Evolutionary conservation across 2,888 invertebrate genomes (phyloP), one percentile per base, ranked within the genome.

Genomic region (Cartodere bifasciata): DNA sequence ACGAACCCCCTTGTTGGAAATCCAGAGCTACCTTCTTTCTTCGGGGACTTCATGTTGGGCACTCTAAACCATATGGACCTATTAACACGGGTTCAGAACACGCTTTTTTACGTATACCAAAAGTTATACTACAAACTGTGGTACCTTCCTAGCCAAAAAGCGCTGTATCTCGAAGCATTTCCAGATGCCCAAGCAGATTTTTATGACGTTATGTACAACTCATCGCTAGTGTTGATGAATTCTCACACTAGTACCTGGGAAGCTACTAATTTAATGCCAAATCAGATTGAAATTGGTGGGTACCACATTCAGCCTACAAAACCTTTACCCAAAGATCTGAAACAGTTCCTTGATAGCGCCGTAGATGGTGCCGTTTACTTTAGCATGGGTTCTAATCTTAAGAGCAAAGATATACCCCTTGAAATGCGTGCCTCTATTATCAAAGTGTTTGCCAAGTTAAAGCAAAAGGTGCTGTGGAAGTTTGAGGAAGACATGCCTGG

Each of bases 361-460:
- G 58, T 54, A 28, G 40, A 70, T 24, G 73, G 72, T 1, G 68
- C 65, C 0, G 57, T 73, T 2, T 68, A 68, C 37, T 64, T 72
- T 38, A 71, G 67, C 40, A 65, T 75, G 47, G 75, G 75, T 2
- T 69, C 74, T 1, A 67, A 69, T 38, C 56, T 72, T 1, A 60
- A 64, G 32, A 68, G 68, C 37, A 56, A 63, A n/a, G 63, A 72
- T 39, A 46, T 79, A 29, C 63, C 68, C 0, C 41, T 49, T 0
- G 63, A 67, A 3, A 68, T 64, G 37, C 55, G 63, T 13, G 50
- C 62, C 10, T 65, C 60, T 2, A 63, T 80, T 15, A 52, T 70
- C 7, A 67, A 68, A 33, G 67, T 65, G 2, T 70, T 80, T 30
- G 55, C 64, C 2, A 63, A 62, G 37, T 43, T 77, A 0, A 72